phyloP scores from a whole-genome alignment of 2,113 vertebrate species.

The Xiphias gladius region DNA sequence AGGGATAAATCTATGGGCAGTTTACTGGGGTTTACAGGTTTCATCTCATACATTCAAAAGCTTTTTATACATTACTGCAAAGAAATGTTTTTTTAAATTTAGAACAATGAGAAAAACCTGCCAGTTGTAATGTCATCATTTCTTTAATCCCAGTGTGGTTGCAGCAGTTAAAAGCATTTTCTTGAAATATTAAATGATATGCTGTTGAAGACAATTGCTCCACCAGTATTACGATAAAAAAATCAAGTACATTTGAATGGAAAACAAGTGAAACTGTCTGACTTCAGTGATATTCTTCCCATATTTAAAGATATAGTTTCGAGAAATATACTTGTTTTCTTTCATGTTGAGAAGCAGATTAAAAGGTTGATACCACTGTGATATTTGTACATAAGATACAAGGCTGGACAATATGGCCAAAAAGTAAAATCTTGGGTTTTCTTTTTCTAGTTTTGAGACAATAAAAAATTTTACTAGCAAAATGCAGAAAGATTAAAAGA shows the following conservation, averaged over 20 bases:
- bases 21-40: neutral
- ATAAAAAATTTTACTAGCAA: too few relatives aligned
- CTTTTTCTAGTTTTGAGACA: too few relatives aligned
- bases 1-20: constrained; percentile 3
- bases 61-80: neutral
- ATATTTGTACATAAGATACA: too few relatives aligned
- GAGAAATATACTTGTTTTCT: too few relatives aligned
- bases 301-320: neutral
- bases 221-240: neutral
- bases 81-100: neutral
- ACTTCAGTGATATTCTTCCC: too few relatives aligned
- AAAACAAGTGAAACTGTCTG: too few relatives aligned
- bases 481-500: neutral
- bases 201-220: too few relatives aligned
- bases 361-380: neutral
- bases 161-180: neutral
- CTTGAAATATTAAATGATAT: neutral
- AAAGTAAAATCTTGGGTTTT: too few relatives aligned
- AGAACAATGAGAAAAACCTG: neutral
- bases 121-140: neutral
- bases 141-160: neutral
- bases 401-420: too few relatives aligned
- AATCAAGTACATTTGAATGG: neutral
- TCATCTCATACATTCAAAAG: neutral
- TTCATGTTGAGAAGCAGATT: neutral